These are phyloP conservation scores for Amphibalanus amphitrite DNA, from an alignment of 1,140 invertebrate species.

Conservation along the genomic window DNA sequence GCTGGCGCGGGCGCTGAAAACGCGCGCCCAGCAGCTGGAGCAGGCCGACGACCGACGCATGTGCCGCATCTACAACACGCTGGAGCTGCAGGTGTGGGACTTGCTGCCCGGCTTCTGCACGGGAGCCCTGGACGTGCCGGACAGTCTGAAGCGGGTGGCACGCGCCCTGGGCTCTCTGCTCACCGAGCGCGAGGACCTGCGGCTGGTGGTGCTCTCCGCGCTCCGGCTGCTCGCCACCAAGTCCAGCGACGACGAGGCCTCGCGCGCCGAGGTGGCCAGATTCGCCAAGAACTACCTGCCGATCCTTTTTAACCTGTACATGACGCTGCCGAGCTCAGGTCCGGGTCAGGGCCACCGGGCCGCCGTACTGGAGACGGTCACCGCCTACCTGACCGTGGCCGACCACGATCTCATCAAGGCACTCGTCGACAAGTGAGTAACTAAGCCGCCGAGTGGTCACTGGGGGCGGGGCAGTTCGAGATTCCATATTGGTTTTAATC, in stretches of 20 bases:
- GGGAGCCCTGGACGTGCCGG: conserved; percentile 54
- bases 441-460: too few relatives aligned
- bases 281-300: conserved; percentile 86
- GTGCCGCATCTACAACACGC: conserved; percentile 16
- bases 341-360: conserved; percentile 52
- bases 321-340: conserved; percentile 45
- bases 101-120: conserved; percentile 78
- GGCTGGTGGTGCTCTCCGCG: conserved; percentile 28
- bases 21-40: conserved; percentile 19
- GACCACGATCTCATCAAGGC: conserved; percentile 39
- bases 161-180: conserved; percentile 53
- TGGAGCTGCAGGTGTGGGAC: conserved; percentile 64
- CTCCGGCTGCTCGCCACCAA: conserved; percentile 32
- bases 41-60: conserved; percentile 30
- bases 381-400: conserved; percentile 50
- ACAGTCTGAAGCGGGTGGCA: conserved; percentile 52
- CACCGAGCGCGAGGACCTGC: conserved; percentile 27
- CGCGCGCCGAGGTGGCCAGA: conserved; percentile 33
- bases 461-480: too few relatives aligned
- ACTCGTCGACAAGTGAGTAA: conserved; percentile 44
- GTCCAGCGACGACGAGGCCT: conserved; percentile 35
- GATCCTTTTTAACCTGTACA: conserved; percentile 75
- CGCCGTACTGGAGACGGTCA: conserved; percentile 62
- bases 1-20: conserved; percentile 32
- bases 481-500: too few relatives aligned